phyloP scores from a whole-genome alignment of 2,113 vertebrate species.

The Ancistrus triradiatus region DNA sequence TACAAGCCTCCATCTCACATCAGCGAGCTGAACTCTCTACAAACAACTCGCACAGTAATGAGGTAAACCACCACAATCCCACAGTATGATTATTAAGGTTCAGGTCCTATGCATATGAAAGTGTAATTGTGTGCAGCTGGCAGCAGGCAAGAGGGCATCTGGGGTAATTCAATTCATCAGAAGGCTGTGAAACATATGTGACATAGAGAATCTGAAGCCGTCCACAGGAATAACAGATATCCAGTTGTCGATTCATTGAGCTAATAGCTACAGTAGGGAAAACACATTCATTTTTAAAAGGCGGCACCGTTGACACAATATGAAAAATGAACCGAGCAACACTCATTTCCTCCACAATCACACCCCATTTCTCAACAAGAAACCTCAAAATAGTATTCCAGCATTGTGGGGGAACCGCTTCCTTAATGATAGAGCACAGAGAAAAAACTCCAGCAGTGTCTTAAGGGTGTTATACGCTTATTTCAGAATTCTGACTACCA shows the following conservation, averaged over 20 bases:
- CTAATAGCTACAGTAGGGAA: no score
- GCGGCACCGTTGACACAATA: neutral
- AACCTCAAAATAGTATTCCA: neutral
- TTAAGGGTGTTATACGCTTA: neutral
- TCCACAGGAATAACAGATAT: constrained; percentile 6
- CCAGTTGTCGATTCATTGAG: neutral
- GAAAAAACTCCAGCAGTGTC: neutral
- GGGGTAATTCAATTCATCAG: constrained; percentile 13
- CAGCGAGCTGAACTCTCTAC: neutral
- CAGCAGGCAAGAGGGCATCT: no score
- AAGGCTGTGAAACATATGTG: constrained; percentile 6
- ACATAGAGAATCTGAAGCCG: constrained; percentile 12
- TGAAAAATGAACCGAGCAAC: neutral
- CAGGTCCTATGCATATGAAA: neutral
- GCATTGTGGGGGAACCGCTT: neutral
- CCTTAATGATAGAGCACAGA: neutral
- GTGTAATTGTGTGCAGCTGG: constrained; percentile 17
- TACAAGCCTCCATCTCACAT: neutral
- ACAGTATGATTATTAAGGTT: constrained; percentile 7
- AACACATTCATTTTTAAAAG: no score
- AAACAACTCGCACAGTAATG: constrained; percentile 8
- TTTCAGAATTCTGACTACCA: neutral
- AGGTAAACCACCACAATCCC: neutral
- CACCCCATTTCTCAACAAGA: neutral
- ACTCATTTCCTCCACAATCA: neutral